A percentile compares a stretch with the other conserved stretches of the same genome.
These are phyloP conservation scores for Aricia artaxerxes DNA, from an alignment of 2,888 invertebrate species.

Conservation along the genomic window DNA sequence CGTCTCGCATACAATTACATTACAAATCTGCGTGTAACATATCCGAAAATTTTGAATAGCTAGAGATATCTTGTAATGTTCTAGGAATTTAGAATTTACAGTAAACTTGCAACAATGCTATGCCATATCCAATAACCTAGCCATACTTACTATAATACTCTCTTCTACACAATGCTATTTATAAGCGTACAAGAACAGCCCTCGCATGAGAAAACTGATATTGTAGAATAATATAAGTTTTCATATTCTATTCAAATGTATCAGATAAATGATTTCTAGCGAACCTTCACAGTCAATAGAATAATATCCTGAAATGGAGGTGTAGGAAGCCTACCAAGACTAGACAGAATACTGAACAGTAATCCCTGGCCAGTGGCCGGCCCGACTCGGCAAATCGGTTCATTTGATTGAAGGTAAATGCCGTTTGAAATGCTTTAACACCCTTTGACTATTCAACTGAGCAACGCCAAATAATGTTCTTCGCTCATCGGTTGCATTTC, in stretches of 20 bases:
- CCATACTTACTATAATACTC: too few species aligned
- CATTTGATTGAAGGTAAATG: slow-evolving; percentile 15
- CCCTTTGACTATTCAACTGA: slow-evolving; percentile 4
- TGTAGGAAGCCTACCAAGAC: neutral
- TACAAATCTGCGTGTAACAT: too few species aligned
- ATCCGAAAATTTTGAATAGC: too few species aligned
- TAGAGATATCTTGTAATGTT: too few species aligned
- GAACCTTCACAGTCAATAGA: neutral
- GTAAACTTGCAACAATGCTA: too few species aligned
- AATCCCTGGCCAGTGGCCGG: neutral
- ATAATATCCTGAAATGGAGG: neutral
- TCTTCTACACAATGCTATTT: too few species aligned
- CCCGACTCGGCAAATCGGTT: neutral
- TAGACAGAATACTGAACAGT: slow-evolving; percentile 10
- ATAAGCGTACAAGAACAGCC: neutral
- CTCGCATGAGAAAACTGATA: neutral
- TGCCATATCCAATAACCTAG: too few species aligned
- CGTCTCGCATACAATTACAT: too few species aligned
- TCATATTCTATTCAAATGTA: neutral
- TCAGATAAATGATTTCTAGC: neutral
- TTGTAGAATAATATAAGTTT: neutral
- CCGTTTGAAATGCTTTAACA: neutral
- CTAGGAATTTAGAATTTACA: too few species aligned
- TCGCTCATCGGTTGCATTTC: neutral
- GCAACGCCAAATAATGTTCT: neutral